phyloP scores from a whole-genome alignment of 2,113 vertebrate species.

The Barnardius zonarius region DNA sequence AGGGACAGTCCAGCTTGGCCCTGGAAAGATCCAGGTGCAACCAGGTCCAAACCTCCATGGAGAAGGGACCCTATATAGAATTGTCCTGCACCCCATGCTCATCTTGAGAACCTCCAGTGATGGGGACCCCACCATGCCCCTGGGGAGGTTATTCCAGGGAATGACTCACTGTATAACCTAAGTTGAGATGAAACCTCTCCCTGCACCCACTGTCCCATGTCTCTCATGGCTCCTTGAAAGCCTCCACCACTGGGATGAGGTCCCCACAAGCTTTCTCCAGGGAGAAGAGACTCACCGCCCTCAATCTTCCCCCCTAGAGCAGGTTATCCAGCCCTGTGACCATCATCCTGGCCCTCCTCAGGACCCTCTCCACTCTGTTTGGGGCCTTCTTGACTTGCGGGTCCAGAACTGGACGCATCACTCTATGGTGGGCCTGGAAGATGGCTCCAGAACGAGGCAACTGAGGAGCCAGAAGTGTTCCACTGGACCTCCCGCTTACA shows the following conservation, averaged over 20 bases:
- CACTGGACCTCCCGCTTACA: accelerated
- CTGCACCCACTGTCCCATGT: too few species aligned
- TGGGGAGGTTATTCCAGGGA: neutral
- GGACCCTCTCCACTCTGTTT: neutral
- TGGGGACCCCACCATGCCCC: accelerated
- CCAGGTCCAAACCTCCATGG: accelerated
- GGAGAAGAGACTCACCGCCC: neutral
- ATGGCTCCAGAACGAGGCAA: neutral
- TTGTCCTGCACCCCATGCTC: neutral
- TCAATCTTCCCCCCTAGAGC: too few species aligned
- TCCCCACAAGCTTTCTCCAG: neutral
- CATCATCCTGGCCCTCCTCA: neutral
- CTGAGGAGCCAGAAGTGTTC: neutral
- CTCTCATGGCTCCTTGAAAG: neutral
- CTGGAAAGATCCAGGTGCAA: neutral
- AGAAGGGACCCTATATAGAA: neutral
- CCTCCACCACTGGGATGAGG: neutral
- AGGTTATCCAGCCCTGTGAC: neutral
- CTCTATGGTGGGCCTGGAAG: neutral
- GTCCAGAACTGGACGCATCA: neutral
- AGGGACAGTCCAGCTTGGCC: neutral
- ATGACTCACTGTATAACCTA: accelerated
- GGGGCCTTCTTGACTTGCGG: neutral
- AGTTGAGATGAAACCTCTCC: neutral
- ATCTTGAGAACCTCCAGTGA: neutral